Evolutionary conservation across 1,140 invertebrate genomes (phyloP).

Genomic region (Spodoptera litura): DNA sequence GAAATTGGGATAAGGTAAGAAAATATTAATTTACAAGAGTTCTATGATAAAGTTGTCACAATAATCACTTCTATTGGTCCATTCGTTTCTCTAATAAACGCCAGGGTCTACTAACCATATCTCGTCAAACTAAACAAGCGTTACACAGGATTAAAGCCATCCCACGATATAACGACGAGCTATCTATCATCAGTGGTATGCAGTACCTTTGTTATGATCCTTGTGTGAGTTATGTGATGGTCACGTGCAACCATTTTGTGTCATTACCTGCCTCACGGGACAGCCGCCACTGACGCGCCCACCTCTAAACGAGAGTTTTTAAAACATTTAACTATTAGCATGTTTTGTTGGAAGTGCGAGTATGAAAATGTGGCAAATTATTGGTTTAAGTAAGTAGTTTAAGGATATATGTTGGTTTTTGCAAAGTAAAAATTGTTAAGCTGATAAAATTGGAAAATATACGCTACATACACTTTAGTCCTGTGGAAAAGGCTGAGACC

Average conservation of each 20-base stretch:
- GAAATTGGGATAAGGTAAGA: no score
- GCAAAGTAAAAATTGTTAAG: no score
- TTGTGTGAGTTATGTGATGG: constrained; percentile 59
- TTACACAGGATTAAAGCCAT: not conserved
- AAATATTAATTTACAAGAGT: no score
- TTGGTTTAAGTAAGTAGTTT: not conserved
- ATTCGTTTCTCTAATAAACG: no score
- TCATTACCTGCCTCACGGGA: constrained; percentile 73
- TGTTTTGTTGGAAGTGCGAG: not conserved
- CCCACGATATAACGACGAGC: constrained; percentile 10
- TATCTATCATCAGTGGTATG: constrained; percentile 54
- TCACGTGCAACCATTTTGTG: constrained; percentile 64
- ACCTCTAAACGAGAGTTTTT: constrained; percentile 58
- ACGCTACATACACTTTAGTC: no score
- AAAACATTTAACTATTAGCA: constrained; percentile 33
- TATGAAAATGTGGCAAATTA: not conserved
- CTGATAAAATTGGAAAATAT: no score
- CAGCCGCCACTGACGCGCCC: constrained; percentile 57
- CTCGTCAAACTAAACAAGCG: not conserved
- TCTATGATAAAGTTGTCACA: no score
- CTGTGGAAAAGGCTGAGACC: no score
- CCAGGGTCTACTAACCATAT: no score
- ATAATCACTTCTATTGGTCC: no score
- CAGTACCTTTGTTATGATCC: constrained; percentile 64
- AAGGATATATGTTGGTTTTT: not conserved